Evolutionary conservation across 2,888 invertebrate genomes (phyloP).

Genomic region (Oxystoma pomonae): DNA sequence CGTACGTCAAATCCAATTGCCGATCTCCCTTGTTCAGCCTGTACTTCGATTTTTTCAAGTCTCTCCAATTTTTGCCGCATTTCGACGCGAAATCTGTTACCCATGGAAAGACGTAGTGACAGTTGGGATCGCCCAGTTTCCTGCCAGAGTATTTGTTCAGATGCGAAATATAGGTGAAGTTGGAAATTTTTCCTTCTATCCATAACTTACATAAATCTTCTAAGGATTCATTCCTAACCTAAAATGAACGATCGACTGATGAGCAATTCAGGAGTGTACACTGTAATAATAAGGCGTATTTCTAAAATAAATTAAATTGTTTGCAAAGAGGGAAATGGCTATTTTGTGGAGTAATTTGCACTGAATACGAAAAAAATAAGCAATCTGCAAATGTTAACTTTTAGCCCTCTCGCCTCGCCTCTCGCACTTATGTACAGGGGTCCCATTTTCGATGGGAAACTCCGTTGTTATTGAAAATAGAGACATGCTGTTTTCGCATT

Average conservation of each 20-base stretch:
- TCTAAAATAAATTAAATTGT: too few species aligned
- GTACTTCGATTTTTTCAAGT: slow-evolving; percentile 91
- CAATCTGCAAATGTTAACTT: too few species aligned
- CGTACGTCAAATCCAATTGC: slow-evolving; percentile 90
- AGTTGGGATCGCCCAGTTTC: slow-evolving; percentile 77
- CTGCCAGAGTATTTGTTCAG: slow-evolving; percentile 84
- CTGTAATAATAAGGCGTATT: too few species aligned
- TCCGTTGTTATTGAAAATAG: too few species aligned
- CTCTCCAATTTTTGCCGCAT: slow-evolving; percentile 83
- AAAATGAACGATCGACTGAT: slow-evolving; percentile 21
- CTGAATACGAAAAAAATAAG: too few species aligned
- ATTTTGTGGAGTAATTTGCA: too few species aligned
- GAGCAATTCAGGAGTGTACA: neutral
- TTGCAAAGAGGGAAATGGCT: too few species aligned
- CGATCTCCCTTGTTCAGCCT: slow-evolving; percentile 90
- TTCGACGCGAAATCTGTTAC: slow-evolving; percentile 86
- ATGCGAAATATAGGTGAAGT: slow-evolving; percentile 88
- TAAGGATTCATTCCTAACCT: slow-evolving; percentile 37
- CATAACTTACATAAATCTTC: slow-evolving; percentile 67
- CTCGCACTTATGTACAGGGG: too few species aligned
- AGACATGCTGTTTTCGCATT: too few species aligned
- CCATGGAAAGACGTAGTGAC: slow-evolving; percentile 97
- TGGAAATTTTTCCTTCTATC: slow-evolving; percentile 82
- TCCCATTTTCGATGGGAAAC: too few species aligned
- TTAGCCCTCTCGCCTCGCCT: too few species aligned